These are phyloP conservation scores for Cataglyphis livida DNA, from an alignment of 2,888 invertebrate genomes.

Conservation along the genomic window DNA sequence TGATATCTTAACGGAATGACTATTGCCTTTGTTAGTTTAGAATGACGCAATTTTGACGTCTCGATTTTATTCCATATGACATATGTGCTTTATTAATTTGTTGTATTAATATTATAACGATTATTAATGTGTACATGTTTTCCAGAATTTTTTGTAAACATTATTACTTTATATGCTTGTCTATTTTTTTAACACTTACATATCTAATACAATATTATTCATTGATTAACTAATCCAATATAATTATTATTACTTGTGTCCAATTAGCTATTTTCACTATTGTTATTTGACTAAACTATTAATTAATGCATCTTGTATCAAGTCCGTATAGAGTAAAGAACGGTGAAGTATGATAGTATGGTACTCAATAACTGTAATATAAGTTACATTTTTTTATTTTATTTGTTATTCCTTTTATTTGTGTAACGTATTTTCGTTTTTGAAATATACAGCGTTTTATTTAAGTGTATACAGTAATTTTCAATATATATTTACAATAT, in stretches of 20 bases:
- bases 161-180: neutral
- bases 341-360: neutral
- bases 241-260: neutral
- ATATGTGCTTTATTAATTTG: neutral
- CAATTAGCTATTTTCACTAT: neutral
- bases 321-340: neutral
- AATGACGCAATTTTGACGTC: too few species aligned
- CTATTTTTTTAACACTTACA: neutral
- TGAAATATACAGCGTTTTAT: neutral
- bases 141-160: neutral
- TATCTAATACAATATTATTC: neutral
- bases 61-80: neutral
- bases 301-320: neutral
- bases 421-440: neutral
- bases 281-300: neutral
- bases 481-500: too few species aligned
- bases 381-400: neutral
- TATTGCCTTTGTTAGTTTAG: too few species aligned
- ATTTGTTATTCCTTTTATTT: neutral
- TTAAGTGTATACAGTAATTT: too few species aligned
- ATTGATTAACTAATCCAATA: neutral
- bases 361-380: conserved; percentile 16
- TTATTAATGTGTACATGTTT: neutral
- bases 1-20: too few species aligned
- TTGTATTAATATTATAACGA: neutral